Evolutionary conservation across 1,140 invertebrate species (phyloP), one percentile per base, ranked within the genome.

Genomic region (Campoletis sonorensis): DNA sequence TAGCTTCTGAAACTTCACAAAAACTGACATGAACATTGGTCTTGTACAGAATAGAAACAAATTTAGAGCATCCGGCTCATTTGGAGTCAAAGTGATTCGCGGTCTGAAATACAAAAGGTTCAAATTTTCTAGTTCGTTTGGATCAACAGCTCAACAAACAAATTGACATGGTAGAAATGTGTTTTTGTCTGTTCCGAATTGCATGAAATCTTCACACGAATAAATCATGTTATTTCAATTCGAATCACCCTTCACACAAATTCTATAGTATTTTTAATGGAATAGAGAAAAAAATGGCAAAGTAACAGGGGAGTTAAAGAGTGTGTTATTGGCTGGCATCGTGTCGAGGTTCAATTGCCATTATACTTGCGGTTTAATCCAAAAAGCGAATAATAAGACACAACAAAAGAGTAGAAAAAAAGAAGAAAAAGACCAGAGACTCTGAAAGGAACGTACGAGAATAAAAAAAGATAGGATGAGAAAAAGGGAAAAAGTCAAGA

Each of bases 381-480:
- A 33, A 82, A 78, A 82, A 64, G 33, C 2, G 30, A 71, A 64
- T 18, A 78, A 78, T 18, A 70, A 37, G 27, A 68, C 49, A 40
- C 4, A 27, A 58, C 23, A 30, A 51, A 49, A 30, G 37, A 80
- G 27, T 18, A 72, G 64, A 40, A 45, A 73, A 61, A 72, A 23
- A 75, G 26, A 54, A 2, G 7, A 26, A 58, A 21, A 33, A n/a
- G 33, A 33, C 11, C 0, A 33, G 40, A 54, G 27, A 51, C n/a
- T n/a, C n/a, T 18, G 26, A 77, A 76, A 54, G 15, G 51, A n/a
- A 77, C 11, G 15, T 27, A 37, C 4, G 37, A 37, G 73, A 54
- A 15, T 4, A 79, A 58, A 73, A 73, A 73, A 58, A 54, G 51
- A 11, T n/a, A 54, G 10, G 51, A 67, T 3, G 45, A 70, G 27